These are phyloP conservation scores for Archips xylosteana DNA, from an alignment of 2,888 invertebrate species.

Conservation along the genomic window DNA sequence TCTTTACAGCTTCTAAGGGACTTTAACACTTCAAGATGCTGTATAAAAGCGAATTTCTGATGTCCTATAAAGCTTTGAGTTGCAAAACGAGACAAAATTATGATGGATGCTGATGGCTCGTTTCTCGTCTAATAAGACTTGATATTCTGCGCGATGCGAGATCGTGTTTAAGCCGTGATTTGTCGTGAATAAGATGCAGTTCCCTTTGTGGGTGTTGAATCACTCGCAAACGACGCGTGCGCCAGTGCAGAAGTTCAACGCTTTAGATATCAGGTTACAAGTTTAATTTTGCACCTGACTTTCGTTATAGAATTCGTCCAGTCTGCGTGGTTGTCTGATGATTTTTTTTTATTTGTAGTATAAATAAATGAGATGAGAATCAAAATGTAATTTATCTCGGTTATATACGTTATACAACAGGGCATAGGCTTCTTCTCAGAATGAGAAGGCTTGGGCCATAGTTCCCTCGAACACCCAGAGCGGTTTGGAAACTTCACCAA, in stretches of 20 bases:
- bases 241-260: slow-evolving; percentile 45
- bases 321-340: slow-evolving; percentile 13
- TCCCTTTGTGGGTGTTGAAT: slow-evolving; percentile 51
- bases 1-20: slow-evolving; percentile 54
- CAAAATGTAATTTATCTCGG: not conserved
- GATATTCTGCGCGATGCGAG: slow-evolving; percentile 53
- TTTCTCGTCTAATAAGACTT: slow-evolving; percentile 79
- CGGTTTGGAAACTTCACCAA: no score
- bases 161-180: slow-evolving; percentile 52
- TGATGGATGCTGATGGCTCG: slow-evolving; percentile 83
- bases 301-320: not conserved
- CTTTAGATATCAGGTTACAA: slow-evolving; percentile 61
- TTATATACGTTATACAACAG: no score
- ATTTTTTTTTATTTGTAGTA: not conserved
- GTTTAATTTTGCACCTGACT: slow-evolving; percentile 56
- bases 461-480: no score
- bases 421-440: no score
- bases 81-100: slow-evolving; percentile 83
- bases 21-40: slow-evolving; percentile 46
- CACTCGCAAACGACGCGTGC: slow-evolving; percentile 60
- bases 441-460: no score
- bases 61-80: slow-evolving; percentile 49
- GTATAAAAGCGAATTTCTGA: not conserved
- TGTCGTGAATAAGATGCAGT: slow-evolving; percentile 47
- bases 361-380: not conserved